Evolutionary conservation across 2,888 invertebrate species (phyloP), one percentile per base, ranked within the genome.

Genomic region (Cacoxenus indagator): DNA sequence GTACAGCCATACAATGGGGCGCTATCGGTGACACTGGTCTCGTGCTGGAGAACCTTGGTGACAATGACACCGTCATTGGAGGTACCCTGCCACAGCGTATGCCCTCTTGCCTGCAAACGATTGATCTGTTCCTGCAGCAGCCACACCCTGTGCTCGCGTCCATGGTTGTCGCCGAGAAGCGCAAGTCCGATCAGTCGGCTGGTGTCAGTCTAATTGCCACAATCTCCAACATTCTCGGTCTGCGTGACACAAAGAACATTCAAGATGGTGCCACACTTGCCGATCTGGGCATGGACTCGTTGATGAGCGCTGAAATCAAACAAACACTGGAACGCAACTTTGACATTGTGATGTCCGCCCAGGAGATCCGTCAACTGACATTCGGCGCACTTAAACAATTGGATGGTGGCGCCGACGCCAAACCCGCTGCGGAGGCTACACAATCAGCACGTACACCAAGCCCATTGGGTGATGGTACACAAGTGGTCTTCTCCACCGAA

Each of bases 281-380:
- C 29, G 99, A 99, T 88, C 91, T 99, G 48, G 99, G 99, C 71
- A 96, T 99, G 93, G 99, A 99, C 87, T 98, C 98, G 1, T 90
- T 99, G 76, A 99, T 99, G 99, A 98, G 98, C 57, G 97, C 99
- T 1, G 99, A 99, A 90, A 97, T 99, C 84, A 98, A 98, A 88
- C 98, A 98, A 89, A 95, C 96, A 0, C 89, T 98, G 66, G 98
- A 98, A 88, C 91, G 97, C 68, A 95, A 95, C 84, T 97, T 94
- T 89, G 98, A 99, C 88, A 89, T 98, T 69, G 93, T 95, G 24
- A 90, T 99, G 72, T 94, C 95, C 72, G 95, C 97, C 77, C 95
- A 96, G 88, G 97, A 98, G 89, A 96, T 98, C 81, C 92, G 98
- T 73, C 91, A 90, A 65, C 90, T 97, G 57, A 96, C 95, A 0